Evolutionary conservation across 2,113 vertebrate species (phyloP).

Genomic region (Antigone vipio): DNA sequence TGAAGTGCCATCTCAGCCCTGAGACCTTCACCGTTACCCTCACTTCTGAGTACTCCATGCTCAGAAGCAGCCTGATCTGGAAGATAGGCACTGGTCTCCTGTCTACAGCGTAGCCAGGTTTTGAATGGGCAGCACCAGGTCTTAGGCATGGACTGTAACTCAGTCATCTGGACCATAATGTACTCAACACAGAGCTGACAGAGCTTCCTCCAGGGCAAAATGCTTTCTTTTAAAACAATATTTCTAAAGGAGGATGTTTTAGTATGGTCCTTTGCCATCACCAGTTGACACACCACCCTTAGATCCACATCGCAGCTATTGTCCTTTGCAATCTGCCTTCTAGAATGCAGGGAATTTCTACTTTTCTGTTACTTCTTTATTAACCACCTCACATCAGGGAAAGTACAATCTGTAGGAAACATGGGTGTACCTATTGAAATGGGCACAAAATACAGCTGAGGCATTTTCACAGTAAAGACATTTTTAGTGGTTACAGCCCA

Average conservation of each 20-base stretch:
- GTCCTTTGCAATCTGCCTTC: not conserved
- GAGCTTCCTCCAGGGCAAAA: not conserved
- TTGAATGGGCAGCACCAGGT: not conserved
- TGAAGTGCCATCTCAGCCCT: not conserved
- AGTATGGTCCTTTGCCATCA: not conserved
- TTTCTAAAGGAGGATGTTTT: not conserved
- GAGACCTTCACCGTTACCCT: not conserved
- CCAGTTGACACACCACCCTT: not conserved
- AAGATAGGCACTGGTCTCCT: not conserved
- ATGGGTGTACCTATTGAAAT: not conserved
- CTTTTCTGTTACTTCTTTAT: not conserved
- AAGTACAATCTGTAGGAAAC: not conserved
- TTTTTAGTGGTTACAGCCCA: not conserved
- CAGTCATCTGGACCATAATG: not conserved
- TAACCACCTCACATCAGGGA: not conserved
- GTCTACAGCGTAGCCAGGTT: not conserved
- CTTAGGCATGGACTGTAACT: not conserved
- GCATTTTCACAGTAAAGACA: not conserved
- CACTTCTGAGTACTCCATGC: not conserved
- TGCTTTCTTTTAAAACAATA: not conserved
- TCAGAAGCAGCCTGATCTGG: not conserved
- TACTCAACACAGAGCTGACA: not conserved
- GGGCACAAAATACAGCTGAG: not conserved
- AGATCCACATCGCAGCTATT: not conserved
- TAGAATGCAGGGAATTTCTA: not conserved